Conservation (phyloP, 1,140 invertebrate species). For the Hylaeus anthracinus region DNA sequence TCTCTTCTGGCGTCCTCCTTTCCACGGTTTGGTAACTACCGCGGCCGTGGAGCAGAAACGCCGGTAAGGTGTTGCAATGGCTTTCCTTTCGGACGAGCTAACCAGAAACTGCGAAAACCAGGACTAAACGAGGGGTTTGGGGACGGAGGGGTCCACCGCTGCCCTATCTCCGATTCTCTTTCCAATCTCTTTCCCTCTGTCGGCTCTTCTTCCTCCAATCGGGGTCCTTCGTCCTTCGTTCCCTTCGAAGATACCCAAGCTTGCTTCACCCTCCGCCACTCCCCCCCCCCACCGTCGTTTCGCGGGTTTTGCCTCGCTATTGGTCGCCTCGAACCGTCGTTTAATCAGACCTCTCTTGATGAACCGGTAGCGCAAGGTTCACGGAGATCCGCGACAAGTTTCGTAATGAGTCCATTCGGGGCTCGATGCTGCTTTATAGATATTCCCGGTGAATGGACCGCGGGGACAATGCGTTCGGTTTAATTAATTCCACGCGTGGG, state of each 20-base stretch:
- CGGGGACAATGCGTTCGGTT: slow-evolving; percentile 52
- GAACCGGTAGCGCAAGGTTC: slow-evolving; percentile 15
- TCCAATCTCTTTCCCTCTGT: neutral
- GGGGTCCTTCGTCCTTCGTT: neutral
- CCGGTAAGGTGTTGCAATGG: slow-evolving; percentile 43
- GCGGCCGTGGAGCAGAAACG: slow-evolving; percentile 7
- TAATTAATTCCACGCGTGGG: slow-evolving; percentile 54
- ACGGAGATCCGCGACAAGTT: slow-evolving; percentile 53
- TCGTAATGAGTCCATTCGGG: slow-evolving; percentile 52
- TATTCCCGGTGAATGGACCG: slow-evolving; percentile 26
- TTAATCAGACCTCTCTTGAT: slow-evolving; percentile 53
- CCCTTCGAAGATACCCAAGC: neutral
- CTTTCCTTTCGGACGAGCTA: slow-evolving; percentile 31
- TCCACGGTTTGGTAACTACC: slow-evolving; percentile 52
- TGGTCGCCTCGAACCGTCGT: slow-evolving; percentile 10
- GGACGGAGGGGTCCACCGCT: too few relatives aligned
- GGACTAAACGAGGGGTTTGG: neutral
- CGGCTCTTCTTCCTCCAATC: neutral
- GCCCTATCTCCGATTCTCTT: neutral
- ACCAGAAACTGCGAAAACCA: slow-evolving; percentile 30
- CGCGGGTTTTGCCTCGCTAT: neutral
- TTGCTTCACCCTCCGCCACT: neutral
- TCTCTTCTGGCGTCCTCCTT: slow-evolving; percentile 33
- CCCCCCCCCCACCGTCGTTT: neutral
- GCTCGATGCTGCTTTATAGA: slow-evolving; percentile 49